Base-by-base conservation (phyloP, 1,140 invertebrate genomes). In the Aradophagus sp. region DNA sequence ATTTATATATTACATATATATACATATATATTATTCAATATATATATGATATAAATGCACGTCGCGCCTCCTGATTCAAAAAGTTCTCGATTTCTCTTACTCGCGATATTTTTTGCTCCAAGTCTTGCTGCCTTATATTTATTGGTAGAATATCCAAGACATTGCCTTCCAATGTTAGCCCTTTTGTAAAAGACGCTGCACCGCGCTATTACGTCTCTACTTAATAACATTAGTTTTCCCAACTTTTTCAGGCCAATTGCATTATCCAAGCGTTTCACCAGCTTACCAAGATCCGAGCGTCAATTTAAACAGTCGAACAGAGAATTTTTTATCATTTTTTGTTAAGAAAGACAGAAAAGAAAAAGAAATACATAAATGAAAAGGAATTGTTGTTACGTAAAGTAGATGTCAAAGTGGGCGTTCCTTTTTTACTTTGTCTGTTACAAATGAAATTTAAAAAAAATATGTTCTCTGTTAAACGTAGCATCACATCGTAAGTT, bases 11-110 rank as follows among this genome's bases (percentile, higher is more conserved):
- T 67, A 72, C 58, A 75, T 74, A 62, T 65, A 63, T 63, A 74
- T 73, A 75, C 68, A 74, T 77, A 77, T 65, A 70, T 66, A 76
- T 69, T 67, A 69, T 67, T 76, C 67, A 58, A 77, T 70, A 77
- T 74, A 76, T 73, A 78, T 68, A 75, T 75, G 76, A 73, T 77
- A 79, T 77, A 76, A 68, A 78, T 41, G 77, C 77, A 78, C 74
- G 74, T 67, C 61, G 69, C 75, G 78, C 69, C 73, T 77, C 65
- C 77, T 59, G 71, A 82, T 82, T 82, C 79, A 81, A 82, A 82
- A 78, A 79, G 74, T 78, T 56, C 26, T 38, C 4, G 5, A 38
- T 39, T 39, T 29, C 2, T 39, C 17, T 42, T 19, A 12, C 8
- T 13, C 11, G 7, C 31, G 8, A 8, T 17, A n/a, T 19, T 26